Evolutionary conservation across 2,797 vertebrate species (phyloP).

Genomic region (Emydoidea blandingii): DNA sequence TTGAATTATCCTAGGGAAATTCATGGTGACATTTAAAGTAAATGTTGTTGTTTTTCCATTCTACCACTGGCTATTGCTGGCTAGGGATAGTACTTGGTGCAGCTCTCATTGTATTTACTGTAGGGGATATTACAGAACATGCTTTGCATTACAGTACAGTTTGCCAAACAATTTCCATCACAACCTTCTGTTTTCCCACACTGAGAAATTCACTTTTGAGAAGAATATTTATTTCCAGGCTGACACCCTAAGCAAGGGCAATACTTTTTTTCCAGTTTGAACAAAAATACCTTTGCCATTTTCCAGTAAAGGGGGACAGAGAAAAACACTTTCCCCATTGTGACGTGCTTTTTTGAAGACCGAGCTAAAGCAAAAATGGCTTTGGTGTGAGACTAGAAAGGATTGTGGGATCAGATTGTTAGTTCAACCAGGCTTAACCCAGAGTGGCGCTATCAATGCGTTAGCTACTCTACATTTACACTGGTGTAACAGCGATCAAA

Average conservation of each 20-base stretch:
- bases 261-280: neutral
- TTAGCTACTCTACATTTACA: neutral
- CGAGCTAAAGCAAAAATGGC: accelerated
- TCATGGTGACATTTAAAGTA: neutral
- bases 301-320: neutral
- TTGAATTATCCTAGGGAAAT: neutral
- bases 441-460: neutral
- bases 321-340: neutral
- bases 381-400: neutral
- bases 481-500: neutral
- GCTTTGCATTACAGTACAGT: neutral
- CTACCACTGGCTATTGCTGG: accelerated
- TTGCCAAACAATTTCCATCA: neutral
- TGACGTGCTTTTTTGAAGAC: neutral
- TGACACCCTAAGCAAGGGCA: neutral
- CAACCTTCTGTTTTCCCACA: neutral
- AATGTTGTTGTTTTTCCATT: neutral
- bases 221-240: neutral
- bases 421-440: neutral
- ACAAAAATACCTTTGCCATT: neutral
- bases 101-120: neutral
- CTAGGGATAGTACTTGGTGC: neutral
- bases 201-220: neutral
- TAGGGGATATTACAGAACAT: neutral
- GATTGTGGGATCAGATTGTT: neutral